Percentiles rank a stretch among this genome's conserved stretches.
Evolutionary conservation across 2,888 invertebrate genomes (phyloP).

Genomic region (Ophion costatus): DNA sequence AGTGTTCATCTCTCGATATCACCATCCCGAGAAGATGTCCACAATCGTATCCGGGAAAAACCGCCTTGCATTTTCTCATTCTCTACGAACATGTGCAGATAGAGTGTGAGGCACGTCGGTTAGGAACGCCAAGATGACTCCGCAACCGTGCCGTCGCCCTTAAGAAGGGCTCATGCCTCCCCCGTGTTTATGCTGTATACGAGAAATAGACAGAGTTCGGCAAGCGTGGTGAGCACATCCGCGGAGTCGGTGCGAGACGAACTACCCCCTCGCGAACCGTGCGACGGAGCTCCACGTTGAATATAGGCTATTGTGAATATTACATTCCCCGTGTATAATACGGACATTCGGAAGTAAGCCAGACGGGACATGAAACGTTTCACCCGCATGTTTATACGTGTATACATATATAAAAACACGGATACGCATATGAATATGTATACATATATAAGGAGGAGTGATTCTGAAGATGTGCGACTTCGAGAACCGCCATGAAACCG

Average conservation of each 20-base stretch:
- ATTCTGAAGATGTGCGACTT: too few relatives aligned
- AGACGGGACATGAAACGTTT: constrained; percentile 45
- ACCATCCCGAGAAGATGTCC: too few relatives aligned
- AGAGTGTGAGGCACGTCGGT: too few relatives aligned
- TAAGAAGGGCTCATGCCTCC: background rate
- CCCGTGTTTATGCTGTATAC: background rate
- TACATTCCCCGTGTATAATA: constrained; percentile 80
- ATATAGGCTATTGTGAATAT: constrained; percentile 82
- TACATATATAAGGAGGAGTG: too few relatives aligned
- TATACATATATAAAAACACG: constrained; percentile 16
- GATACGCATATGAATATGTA: too few relatives aligned
- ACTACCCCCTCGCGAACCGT: constrained; percentile 59
- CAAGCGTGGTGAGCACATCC: constrained; percentile 39
- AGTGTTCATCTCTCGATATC: too few relatives aligned
- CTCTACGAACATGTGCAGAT: too few relatives aligned
- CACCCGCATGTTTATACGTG: constrained; percentile 43
- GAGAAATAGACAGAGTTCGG: constrained; percentile 15
- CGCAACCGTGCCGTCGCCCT: background rate
- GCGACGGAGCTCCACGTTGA: constrained; percentile 58
- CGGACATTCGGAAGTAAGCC: constrained; percentile 71
- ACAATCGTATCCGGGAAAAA: too few relatives aligned
- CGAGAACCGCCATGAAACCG: too few relatives aligned
- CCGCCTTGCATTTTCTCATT: too few relatives aligned
- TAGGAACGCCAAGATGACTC: background rate
- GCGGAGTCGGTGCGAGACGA: constrained; percentile 65